Evolutionary conservation across 1,140 invertebrate species (phyloP).

Genomic region (Lerema accius): DNA sequence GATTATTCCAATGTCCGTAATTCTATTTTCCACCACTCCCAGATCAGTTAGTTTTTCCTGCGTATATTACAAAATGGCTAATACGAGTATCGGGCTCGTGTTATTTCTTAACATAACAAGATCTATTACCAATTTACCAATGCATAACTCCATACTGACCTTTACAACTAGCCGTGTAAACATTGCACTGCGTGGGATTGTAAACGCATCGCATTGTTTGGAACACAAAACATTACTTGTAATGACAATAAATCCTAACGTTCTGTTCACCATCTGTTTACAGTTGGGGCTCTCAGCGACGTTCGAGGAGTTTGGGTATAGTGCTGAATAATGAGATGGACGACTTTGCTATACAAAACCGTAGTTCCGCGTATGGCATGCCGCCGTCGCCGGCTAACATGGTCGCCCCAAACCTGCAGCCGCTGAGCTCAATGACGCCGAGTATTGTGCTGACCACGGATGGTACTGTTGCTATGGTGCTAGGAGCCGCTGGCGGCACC

Average conservation of each 20-base stretch:
- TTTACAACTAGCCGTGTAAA: not conserved
- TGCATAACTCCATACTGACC: not conserved
- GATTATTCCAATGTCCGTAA: too few species aligned
- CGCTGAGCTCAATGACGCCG: constrained; percentile 96
- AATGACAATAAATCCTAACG: too few species aligned
- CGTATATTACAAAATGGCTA: too few species aligned
- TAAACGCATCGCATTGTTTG: not conserved
- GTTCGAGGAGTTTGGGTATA: constrained; percentile 91
- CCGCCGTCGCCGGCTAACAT: constrained; percentile 92
- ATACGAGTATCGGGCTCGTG: too few species aligned
- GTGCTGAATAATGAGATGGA: constrained; percentile 98
- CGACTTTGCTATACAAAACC: constrained; percentile 94
- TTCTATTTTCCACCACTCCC: too few species aligned
- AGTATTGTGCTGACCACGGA: constrained; percentile 88
- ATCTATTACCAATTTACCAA: too few species aligned
- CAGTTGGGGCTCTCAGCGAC: constrained; percentile 90
- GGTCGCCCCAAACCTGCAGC: constrained; percentile 90
- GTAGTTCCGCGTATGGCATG: constrained; percentile 89
- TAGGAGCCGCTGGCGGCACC: constrained; percentile 95
- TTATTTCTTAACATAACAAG: too few species aligned
- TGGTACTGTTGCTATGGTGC: constrained; percentile 86
- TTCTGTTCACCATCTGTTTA: constrained; percentile 12
- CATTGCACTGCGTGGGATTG: not conserved
- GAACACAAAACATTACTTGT: too few species aligned
- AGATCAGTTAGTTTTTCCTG: too few species aligned